Conservation (phyloP, 1,140 invertebrate genomes). For the Agrilus planipennis region DNA sequence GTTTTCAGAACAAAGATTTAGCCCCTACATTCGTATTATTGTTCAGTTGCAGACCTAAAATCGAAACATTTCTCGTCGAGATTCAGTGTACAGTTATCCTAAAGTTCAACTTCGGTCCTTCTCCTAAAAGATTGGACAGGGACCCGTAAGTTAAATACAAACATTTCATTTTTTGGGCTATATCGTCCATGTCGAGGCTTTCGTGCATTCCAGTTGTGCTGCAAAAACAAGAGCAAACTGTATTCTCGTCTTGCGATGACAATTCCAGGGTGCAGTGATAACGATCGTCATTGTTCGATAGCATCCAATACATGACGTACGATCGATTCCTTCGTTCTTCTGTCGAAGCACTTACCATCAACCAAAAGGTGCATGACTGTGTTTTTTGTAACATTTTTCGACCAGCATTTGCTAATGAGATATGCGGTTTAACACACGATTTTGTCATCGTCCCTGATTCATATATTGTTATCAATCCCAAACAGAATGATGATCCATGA, state of each 20-base stretch:
- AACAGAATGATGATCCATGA: slow-evolving; percentile 16
- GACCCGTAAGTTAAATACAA: slow-evolving; percentile 21
- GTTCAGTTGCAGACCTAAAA: background rate
- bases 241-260: slow-evolving; percentile 19
- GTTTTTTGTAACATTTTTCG: slow-evolving; percentile 20
- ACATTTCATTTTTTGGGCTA: slow-evolving; percentile 20
- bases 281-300: slow-evolving; percentile 22
- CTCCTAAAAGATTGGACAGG: slow-evolving; percentile 17
- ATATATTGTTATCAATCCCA: slow-evolving; percentile 23
- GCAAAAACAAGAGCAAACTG: slow-evolving; percentile 24
- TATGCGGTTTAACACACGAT: slow-evolving; percentile 13
- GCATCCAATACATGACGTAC: slow-evolving; percentile 24
- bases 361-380: slow-evolving; percentile 24
- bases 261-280: slow-evolving; percentile 26
- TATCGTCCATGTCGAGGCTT: slow-evolving; percentile 16
- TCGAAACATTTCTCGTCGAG: background rate
- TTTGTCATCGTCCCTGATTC: slow-evolving; percentile 19
- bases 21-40: too few species aligned
- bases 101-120: slow-evolving; percentile 23
- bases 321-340: slow-evolving; percentile 11
- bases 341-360: slow-evolving; percentile 25
- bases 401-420: slow-evolving; percentile 17
- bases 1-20: too few species aligned
- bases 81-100: slow-evolving; percentile 25
- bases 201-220: slow-evolving; percentile 18